Evolutionary conservation across 53 echinoderm and acorn worm species (phyloP), one percentile per base, ranked within the genome.

Genomic region (Holothuria scabra): DNA sequence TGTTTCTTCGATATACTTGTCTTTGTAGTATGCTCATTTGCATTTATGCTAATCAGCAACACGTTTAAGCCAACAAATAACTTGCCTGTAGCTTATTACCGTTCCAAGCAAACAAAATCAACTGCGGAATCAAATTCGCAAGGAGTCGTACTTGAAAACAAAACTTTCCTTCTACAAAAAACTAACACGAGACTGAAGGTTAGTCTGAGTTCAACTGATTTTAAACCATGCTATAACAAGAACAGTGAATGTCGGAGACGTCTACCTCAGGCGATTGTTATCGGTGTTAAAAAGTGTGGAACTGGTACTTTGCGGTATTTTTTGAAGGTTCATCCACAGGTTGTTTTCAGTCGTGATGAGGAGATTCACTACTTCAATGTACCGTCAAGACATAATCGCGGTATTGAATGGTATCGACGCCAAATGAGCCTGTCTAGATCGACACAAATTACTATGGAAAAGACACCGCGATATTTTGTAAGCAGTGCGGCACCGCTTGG

Each of bases 281-380:
- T 81, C 46, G 82, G 82, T 63, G 82, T 81, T 23, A 81, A 81
- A 41, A 81, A 81, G 46, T 81, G 82, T 28, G 82, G 82, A 32
- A 81, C 82, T 35, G 82, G 82, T 44, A 81, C 65, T 4, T 44
- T 81, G 25, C 63, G 82, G 44, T 81, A 81, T 81, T 81, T 81
- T 20, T 34, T 81, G 29, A 81, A 81, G 37, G 46, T 81, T 41
- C 82, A 81, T 38, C 82, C 82, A 19, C 82, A 81, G 25, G 49
- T 81, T 13, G 65, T 49, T 10, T 81, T 81, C 28, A 81, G 64
- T 18, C 21, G 21, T 41, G 41, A 64, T 14, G 82, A 63, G 25
- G 82, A 81, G 64, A 30, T 81, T 12, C 82, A 81, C 23, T 81
- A 81, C 65, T 81, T 81, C 37, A 81, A 81, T 13, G 20, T 78